These are phyloP conservation scores for Procavia capensis DNA, from an alignment of 2,113 vertebrate species.

Conservation along the genomic window DNA sequence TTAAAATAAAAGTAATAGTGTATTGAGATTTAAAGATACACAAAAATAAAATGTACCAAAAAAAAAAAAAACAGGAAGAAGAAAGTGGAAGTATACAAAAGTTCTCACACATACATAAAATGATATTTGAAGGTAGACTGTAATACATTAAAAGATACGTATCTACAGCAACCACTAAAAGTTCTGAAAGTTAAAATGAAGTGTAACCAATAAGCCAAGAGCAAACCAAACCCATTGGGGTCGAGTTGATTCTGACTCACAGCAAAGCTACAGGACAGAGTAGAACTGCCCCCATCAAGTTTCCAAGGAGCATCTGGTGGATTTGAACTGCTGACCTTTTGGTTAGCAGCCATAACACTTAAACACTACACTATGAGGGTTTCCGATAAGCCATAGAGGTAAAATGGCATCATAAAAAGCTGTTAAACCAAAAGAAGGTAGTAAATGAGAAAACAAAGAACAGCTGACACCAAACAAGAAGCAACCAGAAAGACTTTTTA, in stretches of 20 bases:
- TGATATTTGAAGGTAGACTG: neutral
- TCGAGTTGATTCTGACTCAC: no score
- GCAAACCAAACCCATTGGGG: no score
- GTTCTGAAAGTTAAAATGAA: neutral
- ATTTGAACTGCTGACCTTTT: no score
- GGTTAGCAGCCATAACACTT: no score
- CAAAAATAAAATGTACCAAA: neutral
- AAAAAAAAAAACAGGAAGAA: neutral
- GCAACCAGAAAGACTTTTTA: neutral
- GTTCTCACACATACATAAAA: neutral
- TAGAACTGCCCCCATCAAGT: no score
- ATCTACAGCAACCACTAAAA: neutral
- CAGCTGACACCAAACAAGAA: neutral
- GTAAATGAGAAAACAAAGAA: neutral
- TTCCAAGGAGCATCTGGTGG: no score
- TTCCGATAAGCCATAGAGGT: no score
- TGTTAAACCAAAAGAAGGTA: neutral
- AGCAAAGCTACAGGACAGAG: no score
- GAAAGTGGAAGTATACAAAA: neutral
- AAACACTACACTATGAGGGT: no score
- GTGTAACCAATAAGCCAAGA: neutral
- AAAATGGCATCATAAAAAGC: neutral
- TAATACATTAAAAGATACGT: neutral
- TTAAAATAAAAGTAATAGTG: neutral
- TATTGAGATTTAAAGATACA: neutral